phyloP scores from a whole-genome alignment of 2,797 vertebrate species.

The Pipistrellus kuhlii region DNA sequence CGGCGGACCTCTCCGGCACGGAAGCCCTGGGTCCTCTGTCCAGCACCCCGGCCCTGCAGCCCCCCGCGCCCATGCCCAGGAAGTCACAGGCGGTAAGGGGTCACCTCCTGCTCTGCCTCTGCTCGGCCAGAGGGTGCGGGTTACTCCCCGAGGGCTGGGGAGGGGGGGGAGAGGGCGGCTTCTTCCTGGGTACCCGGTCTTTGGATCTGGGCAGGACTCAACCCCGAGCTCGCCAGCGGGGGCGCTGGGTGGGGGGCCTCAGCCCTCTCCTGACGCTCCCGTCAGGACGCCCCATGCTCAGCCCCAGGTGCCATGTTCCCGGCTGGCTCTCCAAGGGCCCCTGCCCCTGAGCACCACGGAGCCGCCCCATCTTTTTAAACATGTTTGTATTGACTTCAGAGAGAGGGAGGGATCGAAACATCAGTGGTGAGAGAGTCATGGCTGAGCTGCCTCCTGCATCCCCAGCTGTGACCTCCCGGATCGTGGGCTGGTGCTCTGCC shows the following conservation, averaged over 20 bases:
- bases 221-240: fast-evolving
- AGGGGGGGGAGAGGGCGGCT: fast-evolving
- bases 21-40: constrained; percentile 84
- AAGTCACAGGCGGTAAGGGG: constrained; percentile 94
- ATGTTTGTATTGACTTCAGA: too few relatives aligned
- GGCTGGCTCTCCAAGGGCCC: not conserved
- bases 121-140: too few relatives aligned
- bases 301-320: fast-evolving
- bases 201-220: fast-evolving
- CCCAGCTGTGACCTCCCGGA: too few relatives aligned
- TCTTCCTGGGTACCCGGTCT: not conserved
- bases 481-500: too few relatives aligned
- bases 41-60: constrained; percentile 90
- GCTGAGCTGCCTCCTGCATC: too few relatives aligned
- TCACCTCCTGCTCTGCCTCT: too few relatives aligned
- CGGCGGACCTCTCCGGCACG: constrained; percentile 88
- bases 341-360: not conserved
- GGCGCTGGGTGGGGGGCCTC: not conserved
- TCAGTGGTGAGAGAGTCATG: too few relatives aligned
- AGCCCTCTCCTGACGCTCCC: not conserved
- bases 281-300: fast-evolving
- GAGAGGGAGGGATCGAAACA: too few relatives aligned
- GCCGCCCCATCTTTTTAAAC: not conserved
- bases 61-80: constrained; percentile 93
- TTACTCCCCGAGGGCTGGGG: not conserved